Percentiles rank a stretch among this genome's conserved stretches.
These are phyloP conservation scores for Agelas oroides DNA, from an alignment of 37 sponge, comb jelly and placozoan genomes.

Conservation along the genomic window DNA sequence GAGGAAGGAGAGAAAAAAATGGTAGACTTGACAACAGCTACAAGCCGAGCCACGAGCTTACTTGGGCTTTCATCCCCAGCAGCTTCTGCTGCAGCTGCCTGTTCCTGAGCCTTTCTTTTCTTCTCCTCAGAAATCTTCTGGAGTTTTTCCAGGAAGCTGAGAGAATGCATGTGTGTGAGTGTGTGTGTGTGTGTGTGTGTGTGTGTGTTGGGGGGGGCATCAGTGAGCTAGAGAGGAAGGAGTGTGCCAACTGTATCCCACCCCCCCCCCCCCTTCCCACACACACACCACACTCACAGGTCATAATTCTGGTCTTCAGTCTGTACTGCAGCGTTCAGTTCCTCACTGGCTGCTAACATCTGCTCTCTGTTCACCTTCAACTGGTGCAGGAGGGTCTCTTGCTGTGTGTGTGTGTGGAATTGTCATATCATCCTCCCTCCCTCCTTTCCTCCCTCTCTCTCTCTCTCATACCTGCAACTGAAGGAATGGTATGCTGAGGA, in stretches of 20 bases:
- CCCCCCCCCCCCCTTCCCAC: too few species aligned
- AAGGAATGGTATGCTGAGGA: slow-evolving; percentile 93
- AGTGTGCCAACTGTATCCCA: too few species aligned
- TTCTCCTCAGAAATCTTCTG: neutral
- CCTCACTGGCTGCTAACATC: slow-evolving; percentile 60
- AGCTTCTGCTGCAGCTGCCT: neutral
- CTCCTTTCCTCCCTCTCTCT: too few species aligned
- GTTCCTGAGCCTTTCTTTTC: slow-evolving; percentile 7
- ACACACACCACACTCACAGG: slow-evolving; percentile 42
- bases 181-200: too few species aligned
- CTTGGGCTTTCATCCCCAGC: neutral
- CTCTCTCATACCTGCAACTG: slow-evolving; percentile 80
- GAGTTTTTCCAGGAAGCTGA: neutral
- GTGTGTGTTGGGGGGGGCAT: too few species aligned
- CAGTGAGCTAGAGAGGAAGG: too few species aligned
- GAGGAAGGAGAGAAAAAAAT: neutral
- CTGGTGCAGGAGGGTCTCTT: slow-evolving; percentile 83
- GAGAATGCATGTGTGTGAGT: too few species aligned
- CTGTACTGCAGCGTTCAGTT: slow-evolving; percentile 34
- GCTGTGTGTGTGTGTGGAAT: slow-evolving; percentile 37
- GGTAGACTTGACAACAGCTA: neutral
- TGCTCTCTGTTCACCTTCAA: slow-evolving; percentile 84
- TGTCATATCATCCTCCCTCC: too few species aligned
- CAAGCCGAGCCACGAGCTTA: neutral
- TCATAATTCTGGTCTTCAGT: slow-evolving; percentile 77